phyloP scores from a whole-genome alignment of 1,140 invertebrate genomes.

The Limonius californicus region DNA sequence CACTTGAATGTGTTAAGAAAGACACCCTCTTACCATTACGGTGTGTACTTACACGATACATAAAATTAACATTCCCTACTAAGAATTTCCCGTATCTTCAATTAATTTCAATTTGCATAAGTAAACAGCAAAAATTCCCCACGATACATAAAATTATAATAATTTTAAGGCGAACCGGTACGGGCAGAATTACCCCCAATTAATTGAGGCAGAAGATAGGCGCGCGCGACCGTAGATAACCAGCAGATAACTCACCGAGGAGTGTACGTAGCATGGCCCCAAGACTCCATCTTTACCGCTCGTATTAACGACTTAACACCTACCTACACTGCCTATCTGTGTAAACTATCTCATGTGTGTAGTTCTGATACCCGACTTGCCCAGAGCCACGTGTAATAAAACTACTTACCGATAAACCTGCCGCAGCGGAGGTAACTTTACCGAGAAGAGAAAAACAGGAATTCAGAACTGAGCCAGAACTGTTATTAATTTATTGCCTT shows the following conservation, averaged over 20 bases:
- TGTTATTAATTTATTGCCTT: too few species aligned
- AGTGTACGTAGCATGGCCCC: neutral
- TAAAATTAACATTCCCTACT: conserved; percentile 3
- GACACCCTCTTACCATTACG: too few species aligned
- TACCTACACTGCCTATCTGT: conserved; percentile 20
- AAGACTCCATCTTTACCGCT: conserved; percentile 17
- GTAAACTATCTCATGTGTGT: conserved; percentile 19
- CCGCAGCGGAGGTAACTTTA: too few species aligned
- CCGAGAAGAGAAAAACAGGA: too few species aligned
- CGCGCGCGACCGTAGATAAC: conserved; percentile 8
- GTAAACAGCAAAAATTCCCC: conserved; percentile 1
- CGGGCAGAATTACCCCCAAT: conserved; percentile 12
- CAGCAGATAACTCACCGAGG: neutral
- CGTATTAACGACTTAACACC: conserved; percentile 22
- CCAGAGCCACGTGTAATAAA: conserved; percentile 12
- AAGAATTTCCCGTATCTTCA: neutral
- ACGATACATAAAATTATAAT: conserved; percentile 14
- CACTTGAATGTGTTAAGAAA: too few species aligned
- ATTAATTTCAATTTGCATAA: conserved; percentile 14
- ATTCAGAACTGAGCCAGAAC: too few species aligned
- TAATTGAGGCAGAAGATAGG: conserved; percentile 2
- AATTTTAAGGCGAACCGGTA: neutral
- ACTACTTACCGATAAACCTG: conserved; percentile 4
- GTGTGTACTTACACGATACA: too few species aligned
- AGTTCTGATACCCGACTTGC: conserved; percentile 3